Evolutionary conservation across 1,140 invertebrate species (phyloP).

Genomic region (Rhyacophila brunnea): DNA sequence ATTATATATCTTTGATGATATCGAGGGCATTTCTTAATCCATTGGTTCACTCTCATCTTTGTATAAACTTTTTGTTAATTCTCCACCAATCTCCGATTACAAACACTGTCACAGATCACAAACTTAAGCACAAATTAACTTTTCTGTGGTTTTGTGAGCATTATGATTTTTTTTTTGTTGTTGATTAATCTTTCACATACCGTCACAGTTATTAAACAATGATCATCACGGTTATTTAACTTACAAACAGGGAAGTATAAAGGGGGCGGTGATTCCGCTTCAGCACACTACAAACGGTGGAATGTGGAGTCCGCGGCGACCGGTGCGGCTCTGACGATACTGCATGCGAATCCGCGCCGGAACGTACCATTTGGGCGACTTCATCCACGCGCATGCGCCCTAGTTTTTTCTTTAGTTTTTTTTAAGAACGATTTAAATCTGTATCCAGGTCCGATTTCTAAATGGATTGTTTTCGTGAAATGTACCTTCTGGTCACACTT

Average conservation of each 20-base stretch:
- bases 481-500: conserved; percentile 23
- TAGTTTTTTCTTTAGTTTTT: not conserved
- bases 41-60: too few species aligned
- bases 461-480: conserved; percentile 34
- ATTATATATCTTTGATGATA: too few species aligned
- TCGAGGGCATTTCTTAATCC: too few species aligned
- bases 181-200: too few species aligned
- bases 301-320: conserved; percentile 58
- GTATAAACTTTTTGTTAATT: too few species aligned
- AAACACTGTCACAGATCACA: too few species aligned
- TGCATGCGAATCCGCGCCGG: conserved; percentile 20
- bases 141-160: too few species aligned
- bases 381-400: conserved; percentile 13
- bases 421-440: conserved; percentile 31
- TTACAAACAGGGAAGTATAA: conserved; percentile 28
- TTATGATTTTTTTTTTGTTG: too few species aligned
- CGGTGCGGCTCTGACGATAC: conserved; percentile 52
- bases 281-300: conserved; percentile 42
- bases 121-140: too few species aligned
- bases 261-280: conserved; percentile 28
- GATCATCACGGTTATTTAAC: conserved; percentile 13
- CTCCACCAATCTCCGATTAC: too few species aligned
- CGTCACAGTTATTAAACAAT: not conserved
- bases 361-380: conserved; percentile 2
- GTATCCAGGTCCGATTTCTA: conserved; percentile 35